Evolutionary conservation across 2,113 vertebrate species (phyloP), one percentile per base, ranked within the genome.

Genomic region (Mormyrus iriodes): DNA sequence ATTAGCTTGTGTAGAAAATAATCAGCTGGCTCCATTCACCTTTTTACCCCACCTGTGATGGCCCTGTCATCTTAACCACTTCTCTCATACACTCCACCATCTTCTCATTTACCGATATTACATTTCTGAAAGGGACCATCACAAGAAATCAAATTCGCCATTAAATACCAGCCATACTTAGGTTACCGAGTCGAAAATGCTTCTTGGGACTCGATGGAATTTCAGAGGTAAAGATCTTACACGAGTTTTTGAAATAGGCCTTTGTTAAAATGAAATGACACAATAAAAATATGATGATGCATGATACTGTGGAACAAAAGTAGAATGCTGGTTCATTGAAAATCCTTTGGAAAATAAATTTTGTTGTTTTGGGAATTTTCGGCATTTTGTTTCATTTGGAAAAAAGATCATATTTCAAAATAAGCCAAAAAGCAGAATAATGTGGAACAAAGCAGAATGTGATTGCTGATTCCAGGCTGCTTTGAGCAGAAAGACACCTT

Each of bases 401-500:
- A 83, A 86, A 48, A 85, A 85, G 13, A 13, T 85, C n/a, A 31
- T n/a, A 53, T 86, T 86, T 93, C 90, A 93, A 93, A 92, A 87
- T 90, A 89, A 89, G 93, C 88, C 91, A 42, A 73, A 58, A 88
- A 49, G 58, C 27, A 49, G 52, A 91, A 88, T 87, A 51, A 35
- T 51, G 90, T 93, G 91, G 89, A 92, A 89, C 76, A 76, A 73
- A 88, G 87, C 89, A 92, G 91, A 88, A 93, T 91, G 93, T 88
- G 86, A 94, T 93, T 95, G 92, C 93, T 95, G 91, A 94, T 95
- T 94, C 92, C 86, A 91, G 87, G 92, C 93, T 90, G 92, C 93
- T 93, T 94, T 92, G 90, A 93, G 90, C 93, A 95, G 93, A 95
- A 95, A 94, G 94, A 95, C 95, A 96, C 95, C 94, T 96, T 95